Percentiles rank a stretch among this genome's conserved stretches.
Conservation (phyloP, 2,113 vertebrate genomes). For the Pandion haliaetus region DNA sequence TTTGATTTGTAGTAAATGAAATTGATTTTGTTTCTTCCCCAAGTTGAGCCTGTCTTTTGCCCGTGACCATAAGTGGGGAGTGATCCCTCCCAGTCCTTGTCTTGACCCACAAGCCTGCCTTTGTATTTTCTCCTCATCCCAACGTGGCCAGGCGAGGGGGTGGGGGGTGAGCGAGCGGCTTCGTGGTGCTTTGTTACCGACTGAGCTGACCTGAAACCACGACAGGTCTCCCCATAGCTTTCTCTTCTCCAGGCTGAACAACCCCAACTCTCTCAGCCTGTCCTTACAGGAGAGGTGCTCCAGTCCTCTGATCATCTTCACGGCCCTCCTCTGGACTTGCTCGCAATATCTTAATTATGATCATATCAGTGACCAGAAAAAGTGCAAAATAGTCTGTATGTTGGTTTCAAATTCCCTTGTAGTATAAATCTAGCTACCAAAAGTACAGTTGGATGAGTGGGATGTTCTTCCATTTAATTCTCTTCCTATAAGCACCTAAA, state of each 20-base stretch:
- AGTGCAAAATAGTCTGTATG: not conserved
- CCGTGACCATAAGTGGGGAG: no score
- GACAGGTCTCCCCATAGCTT: not conserved
- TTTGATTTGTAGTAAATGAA: no score
- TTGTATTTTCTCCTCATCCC: no score
- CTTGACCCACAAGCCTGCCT: no score
- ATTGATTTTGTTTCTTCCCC: no score
- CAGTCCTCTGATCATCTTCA: not conserved
- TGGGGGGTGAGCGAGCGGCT: no score
- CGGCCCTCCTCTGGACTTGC: not conserved
- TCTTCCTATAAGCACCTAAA: not conserved
- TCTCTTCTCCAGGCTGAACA: not conserved
- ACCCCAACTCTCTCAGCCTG: not conserved
- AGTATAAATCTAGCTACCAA: not conserved
- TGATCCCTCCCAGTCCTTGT: no score
- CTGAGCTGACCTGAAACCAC: no score
- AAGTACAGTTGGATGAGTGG: not conserved
- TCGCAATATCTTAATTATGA: not conserved
- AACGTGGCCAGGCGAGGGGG: no score
- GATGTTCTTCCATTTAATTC: not conserved
- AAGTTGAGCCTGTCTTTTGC: no score
- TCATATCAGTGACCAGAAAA: not conserved
- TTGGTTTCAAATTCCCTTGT: not conserved
- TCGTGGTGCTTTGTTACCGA: no score
- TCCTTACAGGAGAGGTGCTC: not conserved